Evolutionary conservation across 2,113 vertebrate species (phyloP), one percentile per base, ranked within the genome.

Genomic region (Toxotes jaculatrix): DNA sequence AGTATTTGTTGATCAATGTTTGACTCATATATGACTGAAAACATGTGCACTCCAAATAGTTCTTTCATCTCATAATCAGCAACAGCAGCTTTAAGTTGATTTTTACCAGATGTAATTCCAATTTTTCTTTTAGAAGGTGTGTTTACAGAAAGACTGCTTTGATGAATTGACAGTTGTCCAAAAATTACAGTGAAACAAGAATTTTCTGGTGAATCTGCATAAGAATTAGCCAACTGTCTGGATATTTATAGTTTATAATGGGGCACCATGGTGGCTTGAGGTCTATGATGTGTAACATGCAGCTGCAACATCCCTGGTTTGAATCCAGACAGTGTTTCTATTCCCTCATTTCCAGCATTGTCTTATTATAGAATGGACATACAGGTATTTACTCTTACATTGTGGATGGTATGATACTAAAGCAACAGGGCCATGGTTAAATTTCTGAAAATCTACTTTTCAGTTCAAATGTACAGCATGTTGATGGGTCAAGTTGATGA

Each of bases 21-120:
- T 63, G 59, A 62, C 32, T 68, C 11, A 0, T 0, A 2, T 40
- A 53, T 76, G 42, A 84, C 57, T 66, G 57, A 64, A 87, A 80
- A 80, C 62, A 82, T 59, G 21, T 79, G 61, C 68, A 10, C 21
- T 17, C 27, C 21, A 51, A 49, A 84, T 57, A 7, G 13, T 23
- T 21, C 23, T 34, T 49, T 17, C 27, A 34, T 62, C 5, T 59
- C 53, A 66, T 75, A 68, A 87, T 85, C 13, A 67, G 23, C 9
- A 55, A 74, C 79, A 83, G 79, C 62, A 63, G 47, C 45, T 49
- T 67, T 57, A 4, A 11, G 55, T 40, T 76, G 32, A 87, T 60
- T 81, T 78, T 19, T 5, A 72, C 57, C 63, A 74, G 70, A 77
- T 70, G 72, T 43, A 42, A 74, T 64, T 17, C n/a, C 19, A 38